Conservation (phyloP, 2,797 vertebrate genomes). For the Typhlichthys eigenmanni region DNA sequence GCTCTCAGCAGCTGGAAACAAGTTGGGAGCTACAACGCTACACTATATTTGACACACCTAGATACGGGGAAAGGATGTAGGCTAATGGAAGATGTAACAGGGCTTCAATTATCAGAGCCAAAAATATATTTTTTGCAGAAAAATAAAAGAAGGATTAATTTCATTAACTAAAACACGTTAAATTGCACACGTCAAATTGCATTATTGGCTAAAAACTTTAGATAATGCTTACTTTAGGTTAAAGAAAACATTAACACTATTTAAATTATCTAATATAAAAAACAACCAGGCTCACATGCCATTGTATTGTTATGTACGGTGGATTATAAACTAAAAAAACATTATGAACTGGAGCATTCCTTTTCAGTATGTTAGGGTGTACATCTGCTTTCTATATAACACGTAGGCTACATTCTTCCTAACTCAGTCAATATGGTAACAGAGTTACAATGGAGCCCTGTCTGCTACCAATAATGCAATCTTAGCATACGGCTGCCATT, state of each 20-base stretch:
- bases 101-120: not conserved
- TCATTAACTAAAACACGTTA: too few species aligned
- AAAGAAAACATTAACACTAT: not conserved
- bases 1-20: constrained; percentile 36
- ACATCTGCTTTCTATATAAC: too few species aligned
- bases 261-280: not conserved
- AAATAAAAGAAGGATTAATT: too few species aligned
- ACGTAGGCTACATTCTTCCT: not conserved
- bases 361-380: too few species aligned
- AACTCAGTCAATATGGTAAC: not conserved
- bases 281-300: too few species aligned
- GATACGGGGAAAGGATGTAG: not conserved
- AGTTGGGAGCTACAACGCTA: not conserved
- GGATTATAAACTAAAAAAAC: too few species aligned
- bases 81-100: not conserved
- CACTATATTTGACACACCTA: too few species aligned
- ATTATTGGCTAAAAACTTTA: not conserved
- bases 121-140: too few species aligned
- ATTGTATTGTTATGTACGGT: too few species aligned
- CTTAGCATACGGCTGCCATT: constrained; percentile 43
- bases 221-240: not conserved
- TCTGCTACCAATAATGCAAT: constrained; percentile 39
- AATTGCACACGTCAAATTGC: too few species aligned
- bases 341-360: too few species aligned
- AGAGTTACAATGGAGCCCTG: constrained; percentile 30